phyloP scores from a whole-genome alignment of 2,888 invertebrate genomes.

The Eucera pruinosa region DNA sequence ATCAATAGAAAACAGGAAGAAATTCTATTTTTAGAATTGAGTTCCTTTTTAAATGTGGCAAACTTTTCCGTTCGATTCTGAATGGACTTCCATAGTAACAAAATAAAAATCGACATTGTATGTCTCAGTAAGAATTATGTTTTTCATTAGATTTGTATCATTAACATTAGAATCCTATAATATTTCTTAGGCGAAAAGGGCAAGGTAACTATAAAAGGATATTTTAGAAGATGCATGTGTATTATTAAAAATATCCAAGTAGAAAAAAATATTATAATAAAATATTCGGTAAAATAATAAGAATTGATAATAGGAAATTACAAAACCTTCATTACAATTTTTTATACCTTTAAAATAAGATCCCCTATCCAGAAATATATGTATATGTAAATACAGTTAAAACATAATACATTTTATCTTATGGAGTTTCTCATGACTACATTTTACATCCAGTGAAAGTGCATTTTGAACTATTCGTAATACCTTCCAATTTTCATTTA shows the following conservation, averaged over 20 bases:
- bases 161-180: neutral
- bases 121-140: neutral
- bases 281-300: too few relatives aligned
- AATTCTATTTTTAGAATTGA: slow-evolving; percentile 7
- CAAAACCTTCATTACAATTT: too few relatives aligned
- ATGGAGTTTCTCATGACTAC: too few relatives aligned
- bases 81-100: neutral
- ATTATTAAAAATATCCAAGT: too few relatives aligned
- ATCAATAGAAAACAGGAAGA: slow-evolving; percentile 11
- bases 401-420: neutral
- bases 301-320: too few relatives aligned
- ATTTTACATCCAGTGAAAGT: slow-evolving; percentile 10
- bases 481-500: neutral
- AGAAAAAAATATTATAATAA: too few relatives aligned
- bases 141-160: neutral
- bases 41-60: neutral
- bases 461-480: neutral
- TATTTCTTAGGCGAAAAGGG: neutral
- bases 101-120: neutral
- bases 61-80: neutral
- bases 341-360: neutral
- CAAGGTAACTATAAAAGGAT: too few relatives aligned
- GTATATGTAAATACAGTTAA: neutral
- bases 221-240: too few relatives aligned
- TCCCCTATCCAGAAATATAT: neutral